Evolutionary conservation across 2,888 invertebrate genomes (phyloP).

Genomic region (Carcina quercana): DNA sequence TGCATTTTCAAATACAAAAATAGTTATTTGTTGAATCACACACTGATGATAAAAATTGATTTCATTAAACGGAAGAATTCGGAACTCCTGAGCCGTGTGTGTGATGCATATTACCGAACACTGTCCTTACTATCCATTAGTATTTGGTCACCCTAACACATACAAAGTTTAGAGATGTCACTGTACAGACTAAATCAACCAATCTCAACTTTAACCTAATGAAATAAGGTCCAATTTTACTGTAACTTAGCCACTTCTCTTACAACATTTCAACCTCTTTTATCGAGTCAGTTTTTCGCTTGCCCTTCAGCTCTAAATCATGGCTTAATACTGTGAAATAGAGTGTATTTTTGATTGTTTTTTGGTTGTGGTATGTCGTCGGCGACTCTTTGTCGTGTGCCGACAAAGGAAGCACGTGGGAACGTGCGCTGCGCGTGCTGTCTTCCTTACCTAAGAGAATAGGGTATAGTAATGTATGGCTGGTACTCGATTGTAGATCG

Average conservation of each 20-base stretch:
- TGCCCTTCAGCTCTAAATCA: not conserved
- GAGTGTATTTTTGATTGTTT: constrained; percentile 15
- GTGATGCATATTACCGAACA: too few relatives aligned
- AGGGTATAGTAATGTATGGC: constrained; percentile 50
- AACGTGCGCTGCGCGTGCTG: constrained; percentile 65
- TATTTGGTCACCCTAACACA: constrained; percentile 5
- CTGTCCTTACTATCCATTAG: too few relatives aligned
- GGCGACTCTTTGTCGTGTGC: constrained; percentile 63
- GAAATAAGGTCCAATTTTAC: constrained; percentile 14
- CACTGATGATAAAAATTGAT: too few relatives aligned
- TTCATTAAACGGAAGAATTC: too few relatives aligned
- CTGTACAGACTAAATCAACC: constrained; percentile 15
- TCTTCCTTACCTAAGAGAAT: constrained; percentile 45
- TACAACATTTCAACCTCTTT: constrained; percentile 22
- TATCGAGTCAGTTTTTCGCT: constrained; percentile 38
- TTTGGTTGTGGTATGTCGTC: constrained; percentile 41
- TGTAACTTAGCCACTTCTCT: constrained; percentile 7
- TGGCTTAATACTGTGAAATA: not conserved
- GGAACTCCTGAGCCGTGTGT: too few relatives aligned
- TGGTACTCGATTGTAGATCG: constrained; percentile 47
- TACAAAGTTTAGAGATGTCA: constrained; percentile 24
- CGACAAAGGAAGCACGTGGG: constrained; percentile 70
- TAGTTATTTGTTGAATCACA: too few relatives aligned
- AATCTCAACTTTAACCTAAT: constrained; percentile 17
- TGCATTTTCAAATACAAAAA: too few relatives aligned